These are phyloP conservation scores for Pollenia griseotomentosa DNA, from an alignment of 2,888 invertebrate species.

Conservation along the genomic window DNA sequence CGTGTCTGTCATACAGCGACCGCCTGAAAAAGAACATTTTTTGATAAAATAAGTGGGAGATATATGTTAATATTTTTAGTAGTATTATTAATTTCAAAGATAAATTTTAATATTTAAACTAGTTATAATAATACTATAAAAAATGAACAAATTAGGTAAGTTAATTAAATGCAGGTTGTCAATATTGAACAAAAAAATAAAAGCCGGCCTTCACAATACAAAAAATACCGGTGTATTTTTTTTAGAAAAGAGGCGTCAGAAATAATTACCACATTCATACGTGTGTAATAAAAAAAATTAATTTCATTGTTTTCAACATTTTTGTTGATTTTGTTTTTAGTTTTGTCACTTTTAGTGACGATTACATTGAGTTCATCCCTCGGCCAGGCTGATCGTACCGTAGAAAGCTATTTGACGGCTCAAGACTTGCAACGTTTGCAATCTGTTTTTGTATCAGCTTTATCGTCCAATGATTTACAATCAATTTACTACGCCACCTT, in stretches of 20 bases:
- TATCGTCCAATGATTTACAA: constrained; percentile 87
- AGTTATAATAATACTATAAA: constrained; percentile 16
- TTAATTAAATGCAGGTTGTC: background rate
- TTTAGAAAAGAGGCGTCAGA: constrained; percentile 44
- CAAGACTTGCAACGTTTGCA: constrained; percentile 82
- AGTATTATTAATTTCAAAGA: constrained; percentile 21
- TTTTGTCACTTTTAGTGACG: constrained; percentile 56
- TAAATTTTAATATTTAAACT: background rate
- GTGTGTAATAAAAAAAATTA: background rate
- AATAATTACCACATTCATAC: background rate
- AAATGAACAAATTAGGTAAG: constrained; percentile 77
- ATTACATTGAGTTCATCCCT: constrained; percentile 62
- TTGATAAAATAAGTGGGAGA: constrained; percentile 39
- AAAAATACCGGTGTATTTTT: constrained; percentile 48
- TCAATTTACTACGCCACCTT: constrained; percentile 90
- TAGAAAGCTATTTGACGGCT: constrained; percentile 80
- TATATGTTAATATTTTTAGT: background rate
- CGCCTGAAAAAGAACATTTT: constrained; percentile 30
- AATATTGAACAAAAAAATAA: background rate
- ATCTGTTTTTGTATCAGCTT: constrained; percentile 83
- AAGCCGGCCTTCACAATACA: constrained; percentile 41
- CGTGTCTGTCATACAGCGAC: constrained; percentile 80
- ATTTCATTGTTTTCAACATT: background rate
- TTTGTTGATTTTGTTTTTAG: constrained; percentile 38
- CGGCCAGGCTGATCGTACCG: constrained; percentile 78